phyloP scores from a whole-genome alignment of 37 sponge, comb jelly and placozoan genomes.

The Agelas oroides region DNA sequence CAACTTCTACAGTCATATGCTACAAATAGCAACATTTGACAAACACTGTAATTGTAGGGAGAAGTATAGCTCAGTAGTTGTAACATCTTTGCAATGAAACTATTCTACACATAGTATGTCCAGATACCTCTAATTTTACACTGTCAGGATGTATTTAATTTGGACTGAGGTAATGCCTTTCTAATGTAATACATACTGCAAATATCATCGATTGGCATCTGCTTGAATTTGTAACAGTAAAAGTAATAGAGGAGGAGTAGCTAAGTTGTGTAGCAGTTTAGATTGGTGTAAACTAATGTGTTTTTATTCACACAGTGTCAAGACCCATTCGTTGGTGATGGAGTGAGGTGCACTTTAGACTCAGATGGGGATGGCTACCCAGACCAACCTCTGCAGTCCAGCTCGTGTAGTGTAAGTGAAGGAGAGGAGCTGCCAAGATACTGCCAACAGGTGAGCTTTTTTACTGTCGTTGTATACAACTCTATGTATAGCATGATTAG shows the following conservation, averaged over 20 bases:
- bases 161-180: too few relatives aligned
- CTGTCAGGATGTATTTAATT: too few relatives aligned
- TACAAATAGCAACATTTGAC: too few relatives aligned
- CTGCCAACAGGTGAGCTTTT: constrained; percentile 7
- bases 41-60: too few relatives aligned
- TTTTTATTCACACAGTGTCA: constrained; percentile 32
- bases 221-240: too few relatives aligned
- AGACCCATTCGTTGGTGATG: constrained; percentile 67
- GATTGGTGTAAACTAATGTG: neutral
- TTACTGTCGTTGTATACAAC: neutral
- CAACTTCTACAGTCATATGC: neutral
- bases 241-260: too few relatives aligned
- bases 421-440: neutral
- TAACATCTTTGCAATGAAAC: too few relatives aligned
- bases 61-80: too few relatives aligned
- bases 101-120: too few relatives aligned
- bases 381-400: constrained; percentile 27
- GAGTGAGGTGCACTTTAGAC: constrained; percentile 51
- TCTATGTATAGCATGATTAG: neutral
- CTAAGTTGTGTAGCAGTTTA: neutral
- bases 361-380: constrained; percentile 58
- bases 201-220: too few relatives aligned
- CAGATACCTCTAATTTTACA: too few relatives aligned
- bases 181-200: too few relatives aligned
- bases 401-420: neutral